Base-by-base conservation (phyloP, 2,888 invertebrate genomes). In the Tiliacea aurago region DNA sequence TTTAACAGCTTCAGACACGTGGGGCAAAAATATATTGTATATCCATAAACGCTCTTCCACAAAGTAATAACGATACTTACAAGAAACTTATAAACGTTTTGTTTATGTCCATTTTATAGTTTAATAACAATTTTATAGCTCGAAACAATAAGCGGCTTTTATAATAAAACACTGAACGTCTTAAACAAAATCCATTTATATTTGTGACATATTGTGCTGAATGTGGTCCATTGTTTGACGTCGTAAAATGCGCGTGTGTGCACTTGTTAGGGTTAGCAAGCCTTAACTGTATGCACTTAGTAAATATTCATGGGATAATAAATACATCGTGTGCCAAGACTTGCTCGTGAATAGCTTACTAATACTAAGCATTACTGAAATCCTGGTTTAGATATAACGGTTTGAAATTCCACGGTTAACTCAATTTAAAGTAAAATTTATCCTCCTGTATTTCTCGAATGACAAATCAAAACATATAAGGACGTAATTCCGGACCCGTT, bases 191-290 rank as follows among this genome's bases (percentile, higher is more conserved):
- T 84, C 84, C 89, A 89, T 91, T 91, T 91, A 91, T 93, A 91
- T 93, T 93, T 91, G 90, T 90, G 90, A 91, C 92, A 91, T 91
- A 92, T 93, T 94, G 90, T 93, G 88, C 91, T 90, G 89, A 92
- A 92, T 91, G 89, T 90, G 83, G 86, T 82, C 90, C 90, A 93
- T 93, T 94, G 94, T 95, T 91, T 89, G 87, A 86, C 85, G 85
- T 87, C 82, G 89, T 90, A 90, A 90, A 90, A 83, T 84, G 86
- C 81, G 84, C 87, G 84, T 89, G 90, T 89, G 87, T 86, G 86
- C 84, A 81, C 69, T 61, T 81, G 83, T 87, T 76, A 91, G 92
- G 91, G 92, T 87, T 90, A 86, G 72, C 88, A 84, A 78, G 51
- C 67, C 63, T 58, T 72, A 70, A 73, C 70, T 78, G 73, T 76